These are phyloP conservation scores for Ernsta delagoae DNA, from an alignment of 2,888 invertebrate species.

Conservation along the genomic window DNA sequence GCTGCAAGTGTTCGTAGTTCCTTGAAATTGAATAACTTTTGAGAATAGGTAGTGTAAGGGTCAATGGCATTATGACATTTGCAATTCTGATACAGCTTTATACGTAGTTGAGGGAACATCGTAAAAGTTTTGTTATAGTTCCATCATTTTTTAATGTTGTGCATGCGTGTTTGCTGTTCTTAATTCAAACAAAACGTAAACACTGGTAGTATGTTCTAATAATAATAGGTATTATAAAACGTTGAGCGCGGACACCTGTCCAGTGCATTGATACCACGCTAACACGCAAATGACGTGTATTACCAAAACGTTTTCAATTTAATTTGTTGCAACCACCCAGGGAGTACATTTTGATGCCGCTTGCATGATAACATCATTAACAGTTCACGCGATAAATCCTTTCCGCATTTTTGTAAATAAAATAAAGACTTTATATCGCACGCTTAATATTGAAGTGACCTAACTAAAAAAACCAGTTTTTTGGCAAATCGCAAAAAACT, in stretches of 20 bases:
- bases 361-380: constrained; percentile 31
- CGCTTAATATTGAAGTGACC: too few species aligned
- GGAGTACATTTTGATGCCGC: constrained; percentile 31
- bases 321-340: constrained; percentile 32
- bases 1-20: constrained; percentile 3
- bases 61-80: neutral
- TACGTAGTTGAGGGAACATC: neutral
- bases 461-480: too few species aligned
- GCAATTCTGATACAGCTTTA: neutral
- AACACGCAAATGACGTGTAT: constrained; percentile 35
- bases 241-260: constrained; percentile 32
- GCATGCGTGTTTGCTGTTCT: too few species aligned
- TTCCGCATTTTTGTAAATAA: neutral
- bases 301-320: constrained; percentile 37
- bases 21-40: constrained; percentile 12
- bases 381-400: constrained; percentile 16
- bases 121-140: too few species aligned
- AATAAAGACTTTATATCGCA: neutral
- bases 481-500: too few species aligned
- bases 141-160: too few species aligned
- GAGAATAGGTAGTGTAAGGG: neutral
- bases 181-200: neutral
- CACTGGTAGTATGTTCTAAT: neutral
- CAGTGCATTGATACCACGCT: constrained; percentile 32
- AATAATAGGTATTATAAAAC: constrained; percentile 31